Conservation (phyloP, 1,140 invertebrate species). For the Protaetia brevitarsis region DNA sequence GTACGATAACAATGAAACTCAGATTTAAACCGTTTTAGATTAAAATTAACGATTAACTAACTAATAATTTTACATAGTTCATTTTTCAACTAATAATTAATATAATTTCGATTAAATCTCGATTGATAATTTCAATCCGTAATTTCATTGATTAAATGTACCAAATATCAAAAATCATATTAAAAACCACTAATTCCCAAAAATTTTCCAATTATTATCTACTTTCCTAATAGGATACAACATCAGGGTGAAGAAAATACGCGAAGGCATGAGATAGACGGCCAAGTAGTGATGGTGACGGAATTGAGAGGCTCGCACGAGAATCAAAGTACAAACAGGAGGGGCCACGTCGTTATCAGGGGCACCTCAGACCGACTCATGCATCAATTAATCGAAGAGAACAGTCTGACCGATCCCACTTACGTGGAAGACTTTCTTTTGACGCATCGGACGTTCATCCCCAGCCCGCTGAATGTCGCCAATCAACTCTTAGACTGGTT, state of each 20-base stretch:
- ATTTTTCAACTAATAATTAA: too few species aligned
- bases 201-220: too few species aligned
- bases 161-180: too few species aligned
- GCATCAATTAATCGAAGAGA: conserved; percentile 93
- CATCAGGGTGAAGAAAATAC: conserved; percentile 94
- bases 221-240: conserved; percentile 54
- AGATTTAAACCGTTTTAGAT: too few species aligned
- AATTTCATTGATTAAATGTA: too few species aligned
- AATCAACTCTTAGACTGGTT: conserved; percentile 89
- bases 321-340: conserved; percentile 57
- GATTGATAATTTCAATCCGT: too few species aligned
- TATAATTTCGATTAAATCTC: too few species aligned
- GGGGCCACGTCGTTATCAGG: conserved; percentile 84
- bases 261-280: conserved; percentile 81
- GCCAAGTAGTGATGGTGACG: conserved; percentile 85
- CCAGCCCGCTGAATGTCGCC: conserved; percentile 77
- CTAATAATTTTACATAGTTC: too few species aligned
- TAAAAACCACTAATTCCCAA: too few species aligned
- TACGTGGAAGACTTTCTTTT: conserved; percentile 98
- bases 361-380: conserved; percentile 86
- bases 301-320: conserved; percentile 77
- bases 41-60: too few species aligned
- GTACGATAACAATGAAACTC: too few species aligned
- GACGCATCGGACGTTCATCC: conserved; percentile 96
- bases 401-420: conserved; percentile 88